phyloP scores from a whole-genome alignment of 1,140 invertebrate species.

The Riptortus pedestris region DNA sequence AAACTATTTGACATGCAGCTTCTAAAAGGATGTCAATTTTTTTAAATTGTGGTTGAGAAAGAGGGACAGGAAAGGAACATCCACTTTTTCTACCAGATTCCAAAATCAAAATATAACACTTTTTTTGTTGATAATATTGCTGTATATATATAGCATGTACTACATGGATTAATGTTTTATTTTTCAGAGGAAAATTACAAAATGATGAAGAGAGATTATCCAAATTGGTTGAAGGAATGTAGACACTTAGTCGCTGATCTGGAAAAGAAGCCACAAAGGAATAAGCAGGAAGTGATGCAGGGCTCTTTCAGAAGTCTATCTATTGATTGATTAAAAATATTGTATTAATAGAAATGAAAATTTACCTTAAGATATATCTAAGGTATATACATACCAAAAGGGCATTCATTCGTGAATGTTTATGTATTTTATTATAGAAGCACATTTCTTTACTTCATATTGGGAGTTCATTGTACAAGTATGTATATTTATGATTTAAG shows the following conservation, averaged over 20 bases:
- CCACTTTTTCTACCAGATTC: too few species aligned
- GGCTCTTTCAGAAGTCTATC: constrained; percentile 33
- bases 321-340: constrained; percentile 28
- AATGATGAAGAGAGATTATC: constrained; percentile 27
- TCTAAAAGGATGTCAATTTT: not conserved
- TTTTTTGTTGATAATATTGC: not conserved
- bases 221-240: constrained; percentile 30
- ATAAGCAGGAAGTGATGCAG: constrained; percentile 28
- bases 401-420: too few species aligned
- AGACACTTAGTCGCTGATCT: constrained; percentile 30
- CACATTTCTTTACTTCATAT: too few species aligned
- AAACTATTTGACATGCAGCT: not conserved
- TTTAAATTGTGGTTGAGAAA: too few species aligned
- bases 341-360: too few species aligned
- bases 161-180: not conserved
- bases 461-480: too few species aligned
- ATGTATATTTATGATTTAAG: too few species aligned
- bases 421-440: too few species aligned
- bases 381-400: too few species aligned
- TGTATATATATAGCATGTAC: not conserved
- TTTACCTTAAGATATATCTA: too few species aligned
- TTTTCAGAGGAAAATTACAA: constrained; percentile 30
- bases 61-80: too few species aligned
- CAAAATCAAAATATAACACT: not conserved
- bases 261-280: constrained; percentile 28